Percentiles rank a stretch among this genome's conserved stretches.
Conservation (phyloP, 2,888 invertebrate genomes). For the Punctoribates punctum region DNA sequence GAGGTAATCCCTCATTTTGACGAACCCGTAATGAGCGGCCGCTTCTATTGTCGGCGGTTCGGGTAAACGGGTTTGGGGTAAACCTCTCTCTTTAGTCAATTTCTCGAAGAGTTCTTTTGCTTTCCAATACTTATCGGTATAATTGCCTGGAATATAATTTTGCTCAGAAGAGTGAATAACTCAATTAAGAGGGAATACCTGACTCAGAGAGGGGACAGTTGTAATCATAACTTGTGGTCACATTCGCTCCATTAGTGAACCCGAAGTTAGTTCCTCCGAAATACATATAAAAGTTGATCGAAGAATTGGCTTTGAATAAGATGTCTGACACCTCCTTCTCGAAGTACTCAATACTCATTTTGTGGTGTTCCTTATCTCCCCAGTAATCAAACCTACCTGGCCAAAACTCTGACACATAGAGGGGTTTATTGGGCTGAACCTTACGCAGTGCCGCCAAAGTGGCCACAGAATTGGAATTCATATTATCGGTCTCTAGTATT, state of each 20-base stretch:
- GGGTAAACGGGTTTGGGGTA: slow-evolving; percentile 8
- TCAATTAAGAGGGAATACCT: slow-evolving; percentile 51
- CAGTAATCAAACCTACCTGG: slow-evolving; percentile 64
- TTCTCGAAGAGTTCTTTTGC: slow-evolving; percentile 18
- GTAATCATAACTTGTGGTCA: slow-evolving; percentile 49
- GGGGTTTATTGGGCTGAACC: slow-evolving; percentile 56
- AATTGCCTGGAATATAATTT: slow-evolving; percentile 51
- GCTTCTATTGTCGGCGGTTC: background rate
- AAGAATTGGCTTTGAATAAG: background rate
- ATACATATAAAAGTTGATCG: background rate
- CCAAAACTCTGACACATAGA: slow-evolving; percentile 63
- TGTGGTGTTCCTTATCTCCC: slow-evolving; percentile 50
- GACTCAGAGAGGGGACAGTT: slow-evolving; percentile 56
- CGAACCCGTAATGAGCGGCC: background rate
- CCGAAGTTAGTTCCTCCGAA: background rate
- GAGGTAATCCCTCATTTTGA: slow-evolving; percentile 1
- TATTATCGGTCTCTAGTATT: slow-evolving; percentile 40
- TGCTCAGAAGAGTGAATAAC: background rate
- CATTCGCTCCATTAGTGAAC: background rate
- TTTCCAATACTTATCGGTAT: slow-evolving; percentile 54
- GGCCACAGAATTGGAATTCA: slow-evolving; percentile 33
- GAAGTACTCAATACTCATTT: slow-evolving; percentile 40
- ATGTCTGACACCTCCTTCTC: background rate
- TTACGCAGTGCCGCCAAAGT: slow-evolving; percentile 34
- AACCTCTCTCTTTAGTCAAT: background rate